Evolutionary conservation across 2,797 vertebrate genomes (phyloP), one percentile per base, ranked within the genome.

Genomic region (Anas acuta): DNA sequence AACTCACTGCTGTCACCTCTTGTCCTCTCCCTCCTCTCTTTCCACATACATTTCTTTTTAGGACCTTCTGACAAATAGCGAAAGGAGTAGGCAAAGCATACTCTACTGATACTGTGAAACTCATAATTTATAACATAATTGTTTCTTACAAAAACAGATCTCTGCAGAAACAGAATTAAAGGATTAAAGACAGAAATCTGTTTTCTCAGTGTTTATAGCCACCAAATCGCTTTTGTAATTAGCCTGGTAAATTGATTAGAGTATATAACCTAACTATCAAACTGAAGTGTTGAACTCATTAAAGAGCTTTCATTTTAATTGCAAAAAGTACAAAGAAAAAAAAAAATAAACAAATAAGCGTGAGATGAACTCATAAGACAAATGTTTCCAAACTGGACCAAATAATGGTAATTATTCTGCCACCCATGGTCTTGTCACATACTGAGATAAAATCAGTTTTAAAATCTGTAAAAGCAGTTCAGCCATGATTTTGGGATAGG

Each of bases 291-390:
- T 91, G 30, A 95, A 77, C 72, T 95, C 41, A 85, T 92, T 84
- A 54, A 84, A 78, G 14, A 91, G 49, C 61, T 94, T 94, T 89
- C 33, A 72, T 56, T 90, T 62, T 89, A 86, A 84, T 72, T 91
- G 76, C 35, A 61, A 83, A 79, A 95, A 53, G 4, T 30, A 12
- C 2, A 8, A 74, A 61, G 60, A 45, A 71, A 58, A 32, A 58
- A 32, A 7, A 28, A 9, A 1, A 37, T 56, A 75, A 90, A 87
- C 56, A 87, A 84, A 91, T 58, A 84, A 87, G 11, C 13, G 14
- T 30, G 23, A 85, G 33, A 43, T 57, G n/a, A 91, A 39, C 58
- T 78, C 45, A 26, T 14, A 17, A 77, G 51, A 87, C 57, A 11
- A 82, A 85, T 74, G 69, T 85, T 93, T 94, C 60, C 58, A 78